These are phyloP conservation scores for Serripes groenlandicus DNA, from an alignment of 2,888 invertebrate genomes.

Conservation along the genomic window DNA sequence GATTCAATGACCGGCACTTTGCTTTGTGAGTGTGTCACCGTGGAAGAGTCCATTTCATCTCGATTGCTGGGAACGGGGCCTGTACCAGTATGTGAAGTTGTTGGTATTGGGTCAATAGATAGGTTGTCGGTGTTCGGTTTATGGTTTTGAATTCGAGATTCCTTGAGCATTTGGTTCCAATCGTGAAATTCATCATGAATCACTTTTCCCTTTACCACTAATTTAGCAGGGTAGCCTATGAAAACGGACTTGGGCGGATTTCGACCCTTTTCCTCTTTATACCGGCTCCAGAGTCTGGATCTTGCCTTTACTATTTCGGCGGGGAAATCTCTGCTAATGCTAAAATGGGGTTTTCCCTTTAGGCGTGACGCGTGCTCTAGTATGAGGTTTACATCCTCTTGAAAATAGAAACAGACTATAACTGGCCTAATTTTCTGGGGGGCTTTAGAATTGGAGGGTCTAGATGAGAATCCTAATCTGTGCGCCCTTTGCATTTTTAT, in stretches of 20 bases:
- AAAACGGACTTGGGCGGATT: background rate
- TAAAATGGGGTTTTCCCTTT: background rate
- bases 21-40: too few relatives aligned
- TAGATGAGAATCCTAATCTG: background rate
- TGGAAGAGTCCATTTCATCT: background rate
- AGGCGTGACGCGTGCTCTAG: background rate
- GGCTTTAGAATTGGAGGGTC: background rate
- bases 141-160: background rate
- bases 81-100: background rate
- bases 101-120: background rate
- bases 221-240: conserved; percentile 12
- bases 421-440: background rate
- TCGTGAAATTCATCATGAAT: conserved; percentile 12
- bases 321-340: conserved; percentile 21
- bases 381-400: background rate
- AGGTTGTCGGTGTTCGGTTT: background rate
- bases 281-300: background rate
- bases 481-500: background rate
- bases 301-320: conserved; percentile 7
- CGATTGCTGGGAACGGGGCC: too few relatives aligned
- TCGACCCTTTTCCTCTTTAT: background rate
- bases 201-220: conserved; percentile 9
- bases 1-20: too few relatives aligned
- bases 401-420: background rate
- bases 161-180: background rate